Base-by-base conservation (phyloP, 2,113 vertebrate genomes). In the Chroicocephalus ridibundus region DNA sequence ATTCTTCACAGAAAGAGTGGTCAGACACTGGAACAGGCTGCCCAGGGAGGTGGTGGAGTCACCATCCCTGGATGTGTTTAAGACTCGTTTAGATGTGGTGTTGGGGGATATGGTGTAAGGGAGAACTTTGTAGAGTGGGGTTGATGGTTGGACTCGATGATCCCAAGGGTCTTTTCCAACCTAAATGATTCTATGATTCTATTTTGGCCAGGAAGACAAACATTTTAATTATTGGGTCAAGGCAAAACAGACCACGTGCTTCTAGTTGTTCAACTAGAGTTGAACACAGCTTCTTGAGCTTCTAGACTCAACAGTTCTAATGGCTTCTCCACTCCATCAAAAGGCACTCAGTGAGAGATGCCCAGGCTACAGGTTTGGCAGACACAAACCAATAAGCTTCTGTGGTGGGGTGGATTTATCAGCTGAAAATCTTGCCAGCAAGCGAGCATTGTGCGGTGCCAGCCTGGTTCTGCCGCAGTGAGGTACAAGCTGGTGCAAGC, bases 271-370 rank as follows among this genome's bases (percentile, higher is more conserved):
- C 46, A 46, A 10, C 46, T 46, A 46, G 46, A 46, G 46, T 46
- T 46, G 46, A 46, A 46, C 46, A 19, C 8, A 46, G 46, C 46
- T 46, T 46, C 46, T 46, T 46, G 46, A 46, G 46, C 46, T 46
- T 46, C 46, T 46, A 46, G 46, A 46, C 8, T 46, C 46, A 46
- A 46, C 31, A 68, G 14, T 38, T 44, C 51, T 55, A 42, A 77
- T 6, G 13, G 20, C 51, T 81, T n/a, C 25, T 78, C 38, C 32
- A 15, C 16, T 86, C 46, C 40, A 29, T 27, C 21, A 62, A 31
- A 55, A 4, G 42, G 25, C 14, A 82, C 25, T 68, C 0, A 0
- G 14, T 13, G 34, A 87, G 46, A 70, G 36, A 40, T 11, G 29
- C 24, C 8, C 9, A 36, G 4, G 9, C 18, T 60, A 21, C 51